Evolutionary conservation across 2,888 invertebrate genomes (phyloP), one percentile per base, ranked within the genome.

Genomic region (Chydorus sphaericus): DNA sequence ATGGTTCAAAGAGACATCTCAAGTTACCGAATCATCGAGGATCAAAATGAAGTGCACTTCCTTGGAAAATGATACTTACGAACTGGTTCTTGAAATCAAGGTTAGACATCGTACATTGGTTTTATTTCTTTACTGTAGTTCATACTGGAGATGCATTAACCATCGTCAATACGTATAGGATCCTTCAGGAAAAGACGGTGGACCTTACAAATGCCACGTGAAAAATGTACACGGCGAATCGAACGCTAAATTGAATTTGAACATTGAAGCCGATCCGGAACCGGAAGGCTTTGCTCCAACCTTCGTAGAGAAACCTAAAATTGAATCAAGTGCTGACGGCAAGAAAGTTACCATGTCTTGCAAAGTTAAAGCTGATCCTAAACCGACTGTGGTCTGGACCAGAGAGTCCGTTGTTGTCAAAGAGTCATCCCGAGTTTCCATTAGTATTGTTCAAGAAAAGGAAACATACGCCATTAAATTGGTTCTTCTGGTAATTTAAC

Each of bases 251-350:
- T 64, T 76, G 39, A 93, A 94, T 67, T 78, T 97, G 55, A 96
- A 97, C 70, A 93, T 97, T 69, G 93, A 94, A 77, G 92, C 96
- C 65, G 88, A 88, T 72, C 83, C 88, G n/a, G 89, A 90, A 73
- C 86, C 84, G 1, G 87, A 89, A 73, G 90, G 90, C 50, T 87
- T 90, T 67, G 90, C 91, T 30, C 97, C 97, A 57, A 88, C 89
- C 28, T 97, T 98, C 71, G 81, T 89, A 61, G 87, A 88, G 67
- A 90, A 90, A 70, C 90, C 90, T 26, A 79, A 84, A 60, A 90
- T 90, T 65, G 81, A 85, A 62, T 90, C 89, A 0, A 87, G 83
- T 66, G 78, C 83, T 60, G 69, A 70, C 64, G 89, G 88, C 44
- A 87, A 88, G 69, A 72, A 88, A 53, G 85, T 91, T 11, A 77